Evolutionary conservation across 2,113 vertebrate species (phyloP), one percentile per base, ranked within the genome.

Genomic region (Aleadryas rufinucha): DNA sequence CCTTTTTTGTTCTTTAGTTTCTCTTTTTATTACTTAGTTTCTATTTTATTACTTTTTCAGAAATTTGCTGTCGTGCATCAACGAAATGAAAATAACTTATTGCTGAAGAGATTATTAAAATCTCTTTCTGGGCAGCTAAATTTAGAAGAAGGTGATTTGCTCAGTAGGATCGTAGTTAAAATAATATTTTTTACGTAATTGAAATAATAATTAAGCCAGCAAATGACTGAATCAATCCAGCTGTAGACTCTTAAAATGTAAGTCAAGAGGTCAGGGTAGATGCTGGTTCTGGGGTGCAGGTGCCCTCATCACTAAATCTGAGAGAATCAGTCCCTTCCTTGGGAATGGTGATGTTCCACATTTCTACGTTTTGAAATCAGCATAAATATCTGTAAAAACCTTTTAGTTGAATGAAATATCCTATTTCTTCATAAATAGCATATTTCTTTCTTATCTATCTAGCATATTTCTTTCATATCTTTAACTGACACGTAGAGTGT

Each of bases 381-480:
- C n/a, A 11, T 41, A 72, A 79, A 7, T 56, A 57, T 5, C 65
- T 75, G 42, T 85, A 42, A 68, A 82, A 72, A 9, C 14, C 9
- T 72, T 37, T 42, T 26, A 83, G 22, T 30, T 45, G 26, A 68
- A 42, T 1, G 1, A 45, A 77, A 78, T 39, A 28, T 1, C 5
- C 12, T 60, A 33, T 70, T 78, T 70, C 44, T 39, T 69, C 19
- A 8, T 63, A 30, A 81, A 17, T 4, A 49, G 21, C 2, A 0
- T 24, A 1, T 64, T 4, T 75, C 8, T 44, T 41, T 30, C 18
- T n/a, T n/a, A n/a, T n/a, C n/a, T n/a, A n/a, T n/a, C n/a, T 4
- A 49, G 21, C 2, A 0, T 24, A 1, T 64, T 4, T 75, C 8
- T 44, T 41, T 30, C 18, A n/a, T n/a, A n/a, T n/a, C n/a, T 56